phyloP scores from a whole-genome alignment of 2,888 invertebrate species.

The Polydrusus tereticollis region DNA sequence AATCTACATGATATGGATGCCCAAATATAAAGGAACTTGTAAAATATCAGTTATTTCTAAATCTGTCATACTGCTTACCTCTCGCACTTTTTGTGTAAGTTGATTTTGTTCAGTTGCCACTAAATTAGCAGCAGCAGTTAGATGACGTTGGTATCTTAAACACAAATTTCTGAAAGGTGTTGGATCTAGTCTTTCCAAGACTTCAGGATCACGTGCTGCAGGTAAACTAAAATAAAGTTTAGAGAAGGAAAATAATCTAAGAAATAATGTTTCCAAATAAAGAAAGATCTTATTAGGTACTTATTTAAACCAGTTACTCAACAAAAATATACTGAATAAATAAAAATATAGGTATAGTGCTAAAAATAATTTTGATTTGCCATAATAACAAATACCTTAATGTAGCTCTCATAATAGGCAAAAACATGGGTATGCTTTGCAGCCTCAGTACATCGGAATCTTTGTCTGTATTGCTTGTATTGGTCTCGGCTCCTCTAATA shows the following conservation, averaged over 20 bases:
- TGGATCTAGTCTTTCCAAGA: slow-evolving; percentile 81
- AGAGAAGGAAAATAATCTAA: no score
- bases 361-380: background rate
- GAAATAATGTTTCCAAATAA: no score
- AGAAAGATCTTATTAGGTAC: no score
- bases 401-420: slow-evolving; percentile 93
- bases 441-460: slow-evolving; percentile 82
- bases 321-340: no score
- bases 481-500: slow-evolving; percentile 77
- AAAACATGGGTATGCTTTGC: slow-evolving; percentile 87
- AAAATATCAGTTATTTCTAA: background rate
- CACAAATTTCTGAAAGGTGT: slow-evolving; percentile 80
- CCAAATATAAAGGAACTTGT: no score
- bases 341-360: no score
- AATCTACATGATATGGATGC: no score
- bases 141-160: slow-evolving; percentile 85
- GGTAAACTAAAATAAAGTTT: slow-evolving; percentile 71
- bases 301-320: background rate
- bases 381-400: slow-evolving; percentile 66
- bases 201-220: slow-evolving; percentile 87
- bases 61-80: slow-evolving; percentile 69
- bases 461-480: slow-evolving; percentile 73
- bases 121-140: slow-evolving; percentile 85
- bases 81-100: slow-evolving; percentile 80
- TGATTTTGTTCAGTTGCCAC: slow-evolving; percentile 85